Evolutionary conservation across 30 jellyfish, hydroid and myxozoan species (phyloP).

Genomic region (Turritopsis dohrnii): DNA sequence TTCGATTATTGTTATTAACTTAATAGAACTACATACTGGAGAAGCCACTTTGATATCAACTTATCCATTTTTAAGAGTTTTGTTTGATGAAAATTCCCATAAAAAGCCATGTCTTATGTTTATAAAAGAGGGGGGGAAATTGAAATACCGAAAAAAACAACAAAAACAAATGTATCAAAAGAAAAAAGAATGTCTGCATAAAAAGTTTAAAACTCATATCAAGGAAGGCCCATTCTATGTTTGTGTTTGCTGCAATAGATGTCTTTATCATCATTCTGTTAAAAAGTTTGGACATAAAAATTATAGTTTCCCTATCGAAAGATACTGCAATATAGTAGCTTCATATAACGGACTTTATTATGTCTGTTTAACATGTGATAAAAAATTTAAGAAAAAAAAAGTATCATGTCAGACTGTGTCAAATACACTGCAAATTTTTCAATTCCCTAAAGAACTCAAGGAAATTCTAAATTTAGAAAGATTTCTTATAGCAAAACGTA

Average conservation of each 20-base stretch:
- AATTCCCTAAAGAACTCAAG: neutral
- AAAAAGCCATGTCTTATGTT: neutral
- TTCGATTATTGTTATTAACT: neutral
- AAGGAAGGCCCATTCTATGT: conserved; percentile 1
- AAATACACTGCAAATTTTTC: neutral
- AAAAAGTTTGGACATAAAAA: neutral
- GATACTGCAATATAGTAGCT: neutral
- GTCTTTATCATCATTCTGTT: neutral
- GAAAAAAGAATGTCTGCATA: neutral
- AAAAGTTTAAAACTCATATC: too few relatives aligned
- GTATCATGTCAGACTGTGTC: conserved; percentile 5
- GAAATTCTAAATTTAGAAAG: neutral
- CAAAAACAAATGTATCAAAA: neutral
- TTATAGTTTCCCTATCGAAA: neutral
- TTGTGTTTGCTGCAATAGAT: neutral
- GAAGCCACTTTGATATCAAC: neutral
- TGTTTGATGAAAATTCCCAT: neutral
- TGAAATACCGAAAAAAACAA: neutral
- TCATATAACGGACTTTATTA: neutral
- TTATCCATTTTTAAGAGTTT: neutral
- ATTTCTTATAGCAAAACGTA: neutral
- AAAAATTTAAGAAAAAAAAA: neutral
- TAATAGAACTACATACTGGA: neutral
- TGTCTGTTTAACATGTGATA: neutral
- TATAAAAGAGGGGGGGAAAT: neutral